Evolutionary conservation across 92 coral and sea anemone species (phyloP), one percentile per base, ranked within the genome.

Genomic region (Nematostella vectensis): DNA sequence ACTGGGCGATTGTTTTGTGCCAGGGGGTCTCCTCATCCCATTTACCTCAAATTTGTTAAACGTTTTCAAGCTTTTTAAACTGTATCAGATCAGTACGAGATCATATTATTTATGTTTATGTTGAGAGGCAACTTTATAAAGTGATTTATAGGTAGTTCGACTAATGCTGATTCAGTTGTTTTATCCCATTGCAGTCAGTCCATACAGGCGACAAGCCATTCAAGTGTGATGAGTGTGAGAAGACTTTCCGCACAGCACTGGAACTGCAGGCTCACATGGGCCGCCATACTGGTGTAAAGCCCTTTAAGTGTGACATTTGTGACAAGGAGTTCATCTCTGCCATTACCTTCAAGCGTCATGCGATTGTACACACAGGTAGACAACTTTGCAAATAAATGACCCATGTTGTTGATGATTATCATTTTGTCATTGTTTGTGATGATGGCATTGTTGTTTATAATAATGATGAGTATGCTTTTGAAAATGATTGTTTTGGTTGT

Each of bases 181-280:
- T 17, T 25, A 36, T 19, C 18, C 20, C 1, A 3, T 48, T 43
- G 15, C 79, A 88, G 98, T 88, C 95, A 3, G 98, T 91, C 0
- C 96, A 91, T 42, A 86, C 95, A 11, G 98, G 96, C 6, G 95
- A 91, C 79, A 91, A 91, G 50, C 98, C 96, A 0, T 89, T 89
- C 70, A 88, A 88, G 75, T 88, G 96, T 57, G 85, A 78, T 11
- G 87, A 89, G 31, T 89, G 97, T 28, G 97, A 89, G 28, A 87
- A 87, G 62, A 77, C 97, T 11, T 89, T 89, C 74, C 95, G 97
- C 47, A 89, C 97, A 1, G 82, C 82, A 74, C 77, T 81, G 31
- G 97, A 89, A 54, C 86, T 89, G 27, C 97, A 89, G 68, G 76
- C 96, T 27, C 96, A 89, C 78, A 89, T 85, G 89, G 96, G 96